These are phyloP conservation scores for Cavia aperea DNA, from an alignment of 2,113 vertebrate species.

Conservation along the genomic window DNA sequence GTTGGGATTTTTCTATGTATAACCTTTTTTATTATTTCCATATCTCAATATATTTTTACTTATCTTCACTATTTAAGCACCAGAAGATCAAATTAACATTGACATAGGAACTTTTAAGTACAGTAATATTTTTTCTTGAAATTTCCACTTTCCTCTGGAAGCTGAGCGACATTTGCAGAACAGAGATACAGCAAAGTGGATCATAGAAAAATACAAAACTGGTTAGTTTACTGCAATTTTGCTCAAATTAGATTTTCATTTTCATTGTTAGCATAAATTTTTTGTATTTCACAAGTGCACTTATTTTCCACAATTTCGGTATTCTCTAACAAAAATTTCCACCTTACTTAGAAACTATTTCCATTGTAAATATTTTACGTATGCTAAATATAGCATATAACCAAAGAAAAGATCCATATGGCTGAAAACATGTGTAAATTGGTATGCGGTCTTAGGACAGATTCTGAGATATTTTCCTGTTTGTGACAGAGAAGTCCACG, in stretches of 20 bases:
- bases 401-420: conserved; percentile 38
- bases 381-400: conserved; percentile 52
- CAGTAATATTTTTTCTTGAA: conserved; percentile 26
- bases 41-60: conserved; percentile 11
- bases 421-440: conserved; percentile 51
- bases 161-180: background rate
- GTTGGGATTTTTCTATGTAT: background rate
- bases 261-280: conserved; percentile 27
- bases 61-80: conserved; percentile 30
- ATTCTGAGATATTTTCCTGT: conserved; percentile 39
- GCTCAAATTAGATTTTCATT: conserved; percentile 20
- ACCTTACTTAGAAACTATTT: conserved; percentile 33
- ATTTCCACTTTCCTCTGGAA: conserved; percentile 23
- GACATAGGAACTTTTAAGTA: conserved; percentile 38
- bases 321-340: conserved; percentile 2
- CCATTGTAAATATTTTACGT: conserved; percentile 40
- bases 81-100: background rate
- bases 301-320: conserved; percentile 53
- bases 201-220: background rate
- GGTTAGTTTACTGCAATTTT: conserved; percentile 31
- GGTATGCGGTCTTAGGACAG: background rate
- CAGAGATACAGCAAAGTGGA: background rate
- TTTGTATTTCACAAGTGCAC: conserved; percentile 21
- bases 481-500: background rate
- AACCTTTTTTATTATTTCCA: conserved; percentile 9